Conservation (phyloP, 2,113 vertebrate species). For the Eptatretus burgeri region DNA sequence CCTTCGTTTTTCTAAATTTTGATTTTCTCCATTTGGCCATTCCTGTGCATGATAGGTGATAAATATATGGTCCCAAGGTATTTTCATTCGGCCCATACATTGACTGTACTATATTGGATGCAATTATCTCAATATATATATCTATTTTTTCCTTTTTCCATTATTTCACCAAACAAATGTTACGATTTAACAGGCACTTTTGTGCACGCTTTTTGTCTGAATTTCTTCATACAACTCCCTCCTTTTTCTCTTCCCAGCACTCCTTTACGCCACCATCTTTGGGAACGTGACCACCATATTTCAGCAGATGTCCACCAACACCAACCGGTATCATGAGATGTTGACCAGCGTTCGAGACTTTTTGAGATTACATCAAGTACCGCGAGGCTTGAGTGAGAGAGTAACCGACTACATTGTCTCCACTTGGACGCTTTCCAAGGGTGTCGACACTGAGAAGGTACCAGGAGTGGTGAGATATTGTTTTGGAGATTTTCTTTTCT, state of each 20-base stretch:
- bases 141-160: too few relatives aligned
- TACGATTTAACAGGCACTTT: too few relatives aligned
- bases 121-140: too few relatives aligned
- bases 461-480: neutral
- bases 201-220: too few relatives aligned
- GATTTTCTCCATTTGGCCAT: too few relatives aligned
- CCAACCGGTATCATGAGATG: constrained; percentile 3
- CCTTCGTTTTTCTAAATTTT: too few relatives aligned
- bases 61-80: too few relatives aligned
- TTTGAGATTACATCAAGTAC: neutral
- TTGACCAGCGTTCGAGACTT: constrained; percentile 6
- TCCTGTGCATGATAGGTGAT: too few relatives aligned
- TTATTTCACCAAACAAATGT: too few relatives aligned
- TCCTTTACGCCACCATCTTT: constrained; percentile 4
- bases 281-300: constrained; percentile 6
- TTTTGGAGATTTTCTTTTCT: too few relatives aligned
- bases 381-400: constrained; percentile 1
- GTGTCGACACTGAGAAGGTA: constrained; percentile 2
- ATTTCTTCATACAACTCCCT: neutral
- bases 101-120: too few relatives aligned
- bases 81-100: too few relatives aligned
- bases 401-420: constrained; percentile 4
- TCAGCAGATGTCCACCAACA: constrained; percentile 5
- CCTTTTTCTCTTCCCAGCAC: neutral
- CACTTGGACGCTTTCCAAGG: constrained; percentile 4